Base-by-base conservation (phyloP, 2,888 invertebrate species). In the Rhopalosiphum nymphaeae region DNA sequence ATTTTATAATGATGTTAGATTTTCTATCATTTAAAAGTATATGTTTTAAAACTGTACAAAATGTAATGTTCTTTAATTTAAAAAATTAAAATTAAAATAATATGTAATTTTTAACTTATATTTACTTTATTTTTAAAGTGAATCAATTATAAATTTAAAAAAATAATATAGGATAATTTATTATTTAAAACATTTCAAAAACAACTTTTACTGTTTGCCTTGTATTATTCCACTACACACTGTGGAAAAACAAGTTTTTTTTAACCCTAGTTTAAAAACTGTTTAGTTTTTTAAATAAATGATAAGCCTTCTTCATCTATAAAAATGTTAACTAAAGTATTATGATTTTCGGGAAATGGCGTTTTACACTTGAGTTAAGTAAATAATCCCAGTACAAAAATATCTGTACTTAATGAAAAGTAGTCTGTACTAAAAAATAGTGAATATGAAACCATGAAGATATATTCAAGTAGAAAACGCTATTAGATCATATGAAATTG, bases 141-240 rank as follows among this genome's bases (percentile, higher is more conserved):
- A n/a, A n/a, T 67, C 13, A 67, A 67, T 67, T 67, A n/a, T n/a
- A 67, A 13, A 67, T 67, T 67, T n/a, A 67, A 67, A 67, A 67
- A 67, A 67, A n/a, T 67, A 67, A 1, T n/a, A 11, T 67, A 16
- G 29, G n/a, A n/a, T 67, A 67, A 67, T 67, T 67, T 67, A 67
- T 67, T 16, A 67, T 67, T n/a, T 67, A 67, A 67, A 67, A 67
- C n/a, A 67, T 67, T 67, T 67, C 67, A n/a, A 67, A 67, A 67
- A 67, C 67, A 67, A 16, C 5, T 67, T 67, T 5, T 16, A 4
- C 16, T n/a, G n/a, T n/a, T 16, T n/a, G n/a, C 13, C n/a, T n/a
- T 67, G 67, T n/a, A 67, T 67, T 67, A n/a, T 67, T n/a, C 16
- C n/a, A 67, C n/a, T n/a, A n/a, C n/a, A n/a, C n/a, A n/a, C n/a